These are phyloP conservation scores for Aelia acuminata DNA, from an alignment of 2,888 invertebrate genomes.

Conservation along the genomic window DNA sequence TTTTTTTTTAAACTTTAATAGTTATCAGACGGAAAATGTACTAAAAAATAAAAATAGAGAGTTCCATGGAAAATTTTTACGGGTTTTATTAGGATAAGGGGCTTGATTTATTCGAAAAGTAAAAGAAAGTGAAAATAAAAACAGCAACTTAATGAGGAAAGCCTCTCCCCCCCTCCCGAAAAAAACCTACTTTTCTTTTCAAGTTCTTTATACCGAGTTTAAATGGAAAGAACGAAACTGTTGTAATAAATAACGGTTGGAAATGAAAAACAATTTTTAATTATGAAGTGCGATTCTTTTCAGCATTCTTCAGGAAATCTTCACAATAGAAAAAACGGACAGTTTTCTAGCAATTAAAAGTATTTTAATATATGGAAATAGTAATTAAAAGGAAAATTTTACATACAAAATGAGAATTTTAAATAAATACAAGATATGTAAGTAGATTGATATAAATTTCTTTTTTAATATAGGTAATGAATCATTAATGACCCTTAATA, in stretches of 20 bases:
- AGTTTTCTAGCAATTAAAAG: background rate
- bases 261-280: conserved; percentile 20
- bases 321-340: background rate
- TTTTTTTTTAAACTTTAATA: no score
- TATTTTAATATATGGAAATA: background rate
- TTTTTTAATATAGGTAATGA: no score
- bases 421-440: no score
- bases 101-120: background rate
- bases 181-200: background rate
- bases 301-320: background rate
- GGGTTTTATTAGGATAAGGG: background rate
- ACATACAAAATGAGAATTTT: background rate
- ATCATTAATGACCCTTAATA: no score
- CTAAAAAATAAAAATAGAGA: background rate
- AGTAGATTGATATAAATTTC: no score
- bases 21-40: no score
- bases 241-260: background rate
- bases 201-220: conserved; percentile 1
- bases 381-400: background rate
- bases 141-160: conserved; percentile 13
- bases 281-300: background rate
- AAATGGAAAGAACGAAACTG: conserved; percentile 13
- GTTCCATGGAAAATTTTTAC: background rate
- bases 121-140: conserved; percentile 18
- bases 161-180: background rate